phyloP scores from a whole-genome alignment of 2,888 invertebrate genomes.

The Eristalinus aeneus region DNA sequence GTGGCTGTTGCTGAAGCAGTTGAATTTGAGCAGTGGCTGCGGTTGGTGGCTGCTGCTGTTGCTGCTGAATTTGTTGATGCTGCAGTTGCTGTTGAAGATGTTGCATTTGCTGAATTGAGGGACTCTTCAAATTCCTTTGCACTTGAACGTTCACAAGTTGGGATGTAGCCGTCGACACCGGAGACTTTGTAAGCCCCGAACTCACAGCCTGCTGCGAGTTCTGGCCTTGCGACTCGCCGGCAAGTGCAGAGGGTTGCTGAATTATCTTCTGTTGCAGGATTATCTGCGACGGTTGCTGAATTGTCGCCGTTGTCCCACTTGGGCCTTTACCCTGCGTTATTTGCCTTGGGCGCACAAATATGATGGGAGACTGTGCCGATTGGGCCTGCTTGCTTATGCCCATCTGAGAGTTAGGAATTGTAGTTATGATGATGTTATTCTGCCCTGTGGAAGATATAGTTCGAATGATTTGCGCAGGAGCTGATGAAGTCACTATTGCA shows the following conservation, averaged over 20 bases:
- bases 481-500: conserved; percentile 42
- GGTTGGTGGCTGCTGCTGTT: conserved; percentile 24
- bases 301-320: conserved; percentile 8
- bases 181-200: conserved; percentile 50
- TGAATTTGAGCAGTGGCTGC: conserved; percentile 71
- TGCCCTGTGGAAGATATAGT: conserved; percentile 55
- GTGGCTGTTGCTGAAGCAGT: conserved; percentile 73
- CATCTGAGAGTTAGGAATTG: conserved; percentile 58
- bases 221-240: conserved; percentile 38
- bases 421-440: conserved; percentile 63
- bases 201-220: conserved; percentile 38
- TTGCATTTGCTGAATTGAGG: conserved; percentile 71
- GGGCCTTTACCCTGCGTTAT: conserved; percentile 53
- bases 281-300: conserved; percentile 60
- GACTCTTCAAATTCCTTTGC: conserved; percentile 71
- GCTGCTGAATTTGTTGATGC: conserved; percentile 31
- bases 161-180: conserved; percentile 39
- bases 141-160: conserved; percentile 67
- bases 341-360: conserved; percentile 57
- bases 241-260: conserved; percentile 42
- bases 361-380: conserved; percentile 53
- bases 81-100: conserved; percentile 65
- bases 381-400: conserved; percentile 43
- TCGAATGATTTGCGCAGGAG: conserved; percentile 56
- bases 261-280: conserved; percentile 67